Evolutionary conservation across 2,797 vertebrate genomes (phyloP).

Genomic region (Odontamblyopus lacepedii): DNA sequence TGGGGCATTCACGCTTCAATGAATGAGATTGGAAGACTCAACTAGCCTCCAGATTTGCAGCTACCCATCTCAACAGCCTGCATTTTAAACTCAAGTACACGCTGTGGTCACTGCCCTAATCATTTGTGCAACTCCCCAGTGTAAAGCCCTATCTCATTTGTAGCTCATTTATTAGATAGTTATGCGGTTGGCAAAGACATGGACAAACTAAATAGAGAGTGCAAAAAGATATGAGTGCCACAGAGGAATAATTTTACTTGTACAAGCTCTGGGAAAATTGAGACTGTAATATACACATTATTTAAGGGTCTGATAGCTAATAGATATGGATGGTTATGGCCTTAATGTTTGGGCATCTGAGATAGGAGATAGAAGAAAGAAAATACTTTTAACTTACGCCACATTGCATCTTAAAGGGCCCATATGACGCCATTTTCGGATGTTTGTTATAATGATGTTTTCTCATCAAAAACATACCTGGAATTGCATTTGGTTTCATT

Average conservation of each 20-base stretch:
- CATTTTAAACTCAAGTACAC: slow-evolving; percentile 67
- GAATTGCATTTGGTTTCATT: no score
- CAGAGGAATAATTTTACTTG: slow-evolving; percentile 37
- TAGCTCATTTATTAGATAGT: slow-evolving; percentile 56
- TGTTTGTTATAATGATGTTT: no score
- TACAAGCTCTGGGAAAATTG: slow-evolving; percentile 27
- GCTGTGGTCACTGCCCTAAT: slow-evolving; percentile 60
- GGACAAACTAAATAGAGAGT: slow-evolving; percentile 13
- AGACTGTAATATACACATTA: slow-evolving; percentile 44
- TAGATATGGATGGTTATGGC: slow-evolving; percentile 54
- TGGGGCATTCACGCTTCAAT: slow-evolving; percentile 78
- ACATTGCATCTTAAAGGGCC: slow-evolving; percentile 56
- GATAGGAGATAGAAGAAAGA: slow-evolving; percentile 38
- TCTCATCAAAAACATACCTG: no score
- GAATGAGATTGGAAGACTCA: slow-evolving; percentile 72
- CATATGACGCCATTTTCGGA: no score
- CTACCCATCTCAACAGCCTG: slow-evolving; percentile 57
- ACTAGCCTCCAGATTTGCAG: slow-evolving; percentile 66
- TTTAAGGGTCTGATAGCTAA: slow-evolving; percentile 54
- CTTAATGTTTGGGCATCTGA: slow-evolving; percentile 37
- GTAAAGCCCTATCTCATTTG: slow-evolving; percentile 54
- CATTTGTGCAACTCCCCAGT: slow-evolving; percentile 58
- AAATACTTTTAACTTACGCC: slow-evolving; percentile 52
- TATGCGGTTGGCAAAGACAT: slow-evolving; percentile 35
- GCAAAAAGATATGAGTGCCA: slow-evolving; percentile 15